Evolutionary conservation across 2,888 invertebrate species (phyloP).

Genomic region (Stratiomys singularior): DNA sequence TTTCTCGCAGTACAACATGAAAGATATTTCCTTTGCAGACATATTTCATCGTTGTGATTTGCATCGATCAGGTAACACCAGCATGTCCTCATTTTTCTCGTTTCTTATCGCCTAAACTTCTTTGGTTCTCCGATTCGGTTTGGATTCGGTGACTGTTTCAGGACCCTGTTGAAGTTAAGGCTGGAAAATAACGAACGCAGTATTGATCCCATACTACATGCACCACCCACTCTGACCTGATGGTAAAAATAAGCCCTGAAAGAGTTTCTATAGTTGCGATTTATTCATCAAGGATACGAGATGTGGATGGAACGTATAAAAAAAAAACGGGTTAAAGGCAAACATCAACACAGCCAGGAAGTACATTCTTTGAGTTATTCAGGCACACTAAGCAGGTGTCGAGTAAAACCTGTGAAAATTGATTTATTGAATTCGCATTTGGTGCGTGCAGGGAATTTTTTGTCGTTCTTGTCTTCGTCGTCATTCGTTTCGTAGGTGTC

Average conservation of each 20-base stretch:
- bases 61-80: slow-evolving; percentile 32
- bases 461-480: not conserved
- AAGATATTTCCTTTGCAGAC: slow-evolving; percentile 28
- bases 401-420: slow-evolving; percentile 33
- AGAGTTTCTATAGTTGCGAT: not conserved
- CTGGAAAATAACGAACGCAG: too few species aligned
- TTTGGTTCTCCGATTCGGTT: too few species aligned
- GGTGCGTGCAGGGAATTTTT: slow-evolving; percentile 31
- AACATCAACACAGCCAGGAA: not conserved
- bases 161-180: too few species aligned
- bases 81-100: not conserved
- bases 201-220: too few species aligned
- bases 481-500: too few species aligned
- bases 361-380: not conserved
- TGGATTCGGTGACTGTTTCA: too few species aligned
- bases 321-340: not conserved
- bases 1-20: slow-evolving; percentile 21
- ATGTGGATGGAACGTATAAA: too few species aligned
- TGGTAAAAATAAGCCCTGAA: not conserved
- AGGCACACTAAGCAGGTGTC: slow-evolving; percentile 32
- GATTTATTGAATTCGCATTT: slow-evolving; percentile 40
- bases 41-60: slow-evolving; percentile 43
- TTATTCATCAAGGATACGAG: not conserved
- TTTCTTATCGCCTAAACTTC: too few species aligned
- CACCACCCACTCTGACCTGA: too few species aligned